phyloP scores from a whole-genome alignment of 1,140 invertebrate species.

The Lucilia cuprina region DNA sequence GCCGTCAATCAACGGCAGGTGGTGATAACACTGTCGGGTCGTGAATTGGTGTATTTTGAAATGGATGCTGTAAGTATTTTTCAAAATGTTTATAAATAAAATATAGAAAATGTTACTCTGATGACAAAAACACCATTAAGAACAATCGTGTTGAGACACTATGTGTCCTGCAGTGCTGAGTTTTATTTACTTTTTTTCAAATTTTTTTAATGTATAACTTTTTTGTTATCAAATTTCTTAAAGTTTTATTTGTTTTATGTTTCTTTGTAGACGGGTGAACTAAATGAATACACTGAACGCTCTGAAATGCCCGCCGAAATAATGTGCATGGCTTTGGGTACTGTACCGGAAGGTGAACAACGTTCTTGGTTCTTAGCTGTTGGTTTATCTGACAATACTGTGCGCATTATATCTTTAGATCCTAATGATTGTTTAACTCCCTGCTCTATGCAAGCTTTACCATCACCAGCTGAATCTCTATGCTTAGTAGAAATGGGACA shows the following conservation, averaged over 20 bases:
- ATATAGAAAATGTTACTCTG: background rate
- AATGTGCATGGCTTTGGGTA: slow-evolving; percentile 97
- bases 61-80: slow-evolving; percentile 91
- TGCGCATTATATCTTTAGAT: slow-evolving; percentile 96
- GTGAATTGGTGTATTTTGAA: slow-evolving; percentile 99
- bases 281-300: slow-evolving; percentile 97
- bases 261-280: slow-evolving; percentile 84
- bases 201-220: slow-evolving; percentile 6
- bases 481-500: slow-evolving; percentile 91
- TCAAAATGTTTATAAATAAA: no score
- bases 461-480: slow-evolving; percentile 93
- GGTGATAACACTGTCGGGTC: slow-evolving; percentile 96
- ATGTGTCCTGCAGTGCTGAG: slow-evolving; percentile 64
- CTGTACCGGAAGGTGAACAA: slow-evolving; percentile 94
- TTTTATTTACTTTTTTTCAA: slow-evolving; percentile 22
- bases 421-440: slow-evolving; percentile 91
- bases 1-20: slow-evolving; percentile 98
- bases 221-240: slow-evolving; percentile 36
- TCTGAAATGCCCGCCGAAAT: slow-evolving; percentile 97
- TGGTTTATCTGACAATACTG: slow-evolving; percentile 95
- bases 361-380: slow-evolving; percentile 96
- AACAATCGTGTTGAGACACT: slow-evolving; percentile 62
- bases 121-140: slow-evolving; percentile 62
- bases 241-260: slow-evolving; percentile 33
- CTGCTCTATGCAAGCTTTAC: slow-evolving; percentile 96